Base-by-base conservation (phyloP, 2,888 invertebrate species). In the Rotaria sp. region DNA sequence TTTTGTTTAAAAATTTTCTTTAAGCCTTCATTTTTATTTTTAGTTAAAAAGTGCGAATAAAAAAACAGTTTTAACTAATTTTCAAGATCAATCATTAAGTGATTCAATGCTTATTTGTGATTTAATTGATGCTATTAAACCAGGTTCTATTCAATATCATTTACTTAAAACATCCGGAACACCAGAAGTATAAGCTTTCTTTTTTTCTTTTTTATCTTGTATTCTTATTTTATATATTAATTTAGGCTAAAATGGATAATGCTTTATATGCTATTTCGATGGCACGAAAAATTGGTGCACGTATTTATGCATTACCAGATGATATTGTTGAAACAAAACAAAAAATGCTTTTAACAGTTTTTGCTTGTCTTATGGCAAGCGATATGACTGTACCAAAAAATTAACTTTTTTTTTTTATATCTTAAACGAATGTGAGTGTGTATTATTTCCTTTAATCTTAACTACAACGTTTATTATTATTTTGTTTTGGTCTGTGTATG, bases 311-410 rank as follows among this genome's bases (percentile, higher is more conserved):
- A 15, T 93, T 99, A 87, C 98, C 98, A 30, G 98, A 99, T 92
- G 98, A 99, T 92, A 97, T 99, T 90, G 95, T 96, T 59, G 97
- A 99, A 93, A 94, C 96, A 41, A 98, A 98, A 91, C 95, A 95
- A 87, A 99, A 97, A 92, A 96, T 99, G 97, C 95, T 99, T 87
- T 96, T 99, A 97, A 99, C 99, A 8, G 95, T 99, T 88, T 99
- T 99, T 92, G 98, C 99, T 50, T 98, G 98, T 91, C 93, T 99
- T 90, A 99, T 99, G 98, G 96, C 96, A 50, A 93, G 96, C 90
- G 97, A 97, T 93, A 85, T 85, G 50, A 85, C 38, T 21, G 67
- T 15, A 21, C 18, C 21, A 35, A 30, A 67, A 5, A 30, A 21
- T 35, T 67, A 67, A 67, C 35, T 35, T 35, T 35, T 21, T 67